Evolutionary conservation across 2,888 invertebrate genomes (phyloP).

Genomic region (Eurois occulta): DNA sequence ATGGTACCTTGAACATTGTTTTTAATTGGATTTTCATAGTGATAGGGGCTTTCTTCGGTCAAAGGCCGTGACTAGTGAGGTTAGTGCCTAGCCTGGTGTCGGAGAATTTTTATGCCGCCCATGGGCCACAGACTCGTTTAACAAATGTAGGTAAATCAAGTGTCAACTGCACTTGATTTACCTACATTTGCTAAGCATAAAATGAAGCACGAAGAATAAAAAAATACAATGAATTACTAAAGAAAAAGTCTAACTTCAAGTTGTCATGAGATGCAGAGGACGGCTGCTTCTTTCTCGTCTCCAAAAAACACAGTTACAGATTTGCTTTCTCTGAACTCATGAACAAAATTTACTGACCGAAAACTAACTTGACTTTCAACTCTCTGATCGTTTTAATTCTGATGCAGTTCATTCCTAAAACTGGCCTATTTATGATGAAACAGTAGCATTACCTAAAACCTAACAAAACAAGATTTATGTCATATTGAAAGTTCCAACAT

Average conservation of each 20-base stretch:
- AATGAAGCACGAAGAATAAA: not conserved
- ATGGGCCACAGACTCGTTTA: not conserved
- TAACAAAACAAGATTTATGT: not conserved
- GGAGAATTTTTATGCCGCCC: too few relatives aligned
- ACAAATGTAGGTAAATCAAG: not conserved
- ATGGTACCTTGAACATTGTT: slow-evolving; percentile 2
- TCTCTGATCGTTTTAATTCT: not conserved
- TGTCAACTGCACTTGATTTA: too few relatives aligned
- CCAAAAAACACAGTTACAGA: not conserved
- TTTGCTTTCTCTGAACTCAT: not conserved
- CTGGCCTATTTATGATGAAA: not conserved
- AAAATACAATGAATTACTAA: not conserved
- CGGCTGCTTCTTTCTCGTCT: not conserved
- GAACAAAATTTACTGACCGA: not conserved
- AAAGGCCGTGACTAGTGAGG: not conserved
- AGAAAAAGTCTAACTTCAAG: not conserved
- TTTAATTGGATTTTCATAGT: slow-evolving; percentile 6
- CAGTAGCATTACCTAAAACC: not conserved
- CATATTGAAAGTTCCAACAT: slow-evolving; percentile 3
- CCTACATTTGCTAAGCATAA: not conserved
- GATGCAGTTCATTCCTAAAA: not conserved
- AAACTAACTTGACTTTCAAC: not conserved
- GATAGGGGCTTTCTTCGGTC: not conserved
- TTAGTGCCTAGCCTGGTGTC: not conserved
- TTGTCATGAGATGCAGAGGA: not conserved